Evolutionary conservation across 1,140 invertebrate genomes (phyloP).

Genomic region (Ostrea edulis): DNA sequence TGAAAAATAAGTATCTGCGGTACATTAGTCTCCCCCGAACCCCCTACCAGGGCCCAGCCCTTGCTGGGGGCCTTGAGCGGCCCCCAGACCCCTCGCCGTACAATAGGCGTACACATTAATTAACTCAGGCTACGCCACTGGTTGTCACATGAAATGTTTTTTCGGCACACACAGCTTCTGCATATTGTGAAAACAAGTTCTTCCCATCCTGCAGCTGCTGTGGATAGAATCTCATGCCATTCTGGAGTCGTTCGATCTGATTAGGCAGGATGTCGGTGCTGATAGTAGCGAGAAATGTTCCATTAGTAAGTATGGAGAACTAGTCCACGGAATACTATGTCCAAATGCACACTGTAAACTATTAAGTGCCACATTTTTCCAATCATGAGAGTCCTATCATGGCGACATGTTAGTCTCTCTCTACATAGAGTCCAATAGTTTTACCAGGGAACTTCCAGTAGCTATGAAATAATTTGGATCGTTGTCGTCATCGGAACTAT

Average conservation of each 20-base stretch:
- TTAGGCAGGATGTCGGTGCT: no score
- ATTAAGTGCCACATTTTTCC: neutral
- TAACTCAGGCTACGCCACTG: no score
- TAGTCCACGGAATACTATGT: neutral
- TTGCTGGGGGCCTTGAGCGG: no score
- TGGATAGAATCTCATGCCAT: no score
- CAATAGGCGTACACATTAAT: no score
- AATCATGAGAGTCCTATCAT: neutral
- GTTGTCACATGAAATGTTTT: neutral
- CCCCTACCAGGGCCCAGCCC: no score
- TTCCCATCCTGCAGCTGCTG: neutral
- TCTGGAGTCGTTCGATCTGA: no score
- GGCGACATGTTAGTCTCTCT: neutral
- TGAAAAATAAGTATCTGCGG: no score
- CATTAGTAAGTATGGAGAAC: neutral
- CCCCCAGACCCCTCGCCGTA: no score
- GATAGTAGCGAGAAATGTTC: neutral
- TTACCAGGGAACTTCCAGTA: no score
- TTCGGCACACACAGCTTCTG: neutral
- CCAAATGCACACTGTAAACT: neutral
- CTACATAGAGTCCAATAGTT: neutral
- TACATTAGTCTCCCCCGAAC: no score
- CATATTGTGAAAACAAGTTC: neutral
- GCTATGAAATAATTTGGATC: neutral
- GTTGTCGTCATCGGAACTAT: neutral